phyloP scores from a whole-genome alignment of 2,888 invertebrate species.

The Andrena haemorrhoa region DNA sequence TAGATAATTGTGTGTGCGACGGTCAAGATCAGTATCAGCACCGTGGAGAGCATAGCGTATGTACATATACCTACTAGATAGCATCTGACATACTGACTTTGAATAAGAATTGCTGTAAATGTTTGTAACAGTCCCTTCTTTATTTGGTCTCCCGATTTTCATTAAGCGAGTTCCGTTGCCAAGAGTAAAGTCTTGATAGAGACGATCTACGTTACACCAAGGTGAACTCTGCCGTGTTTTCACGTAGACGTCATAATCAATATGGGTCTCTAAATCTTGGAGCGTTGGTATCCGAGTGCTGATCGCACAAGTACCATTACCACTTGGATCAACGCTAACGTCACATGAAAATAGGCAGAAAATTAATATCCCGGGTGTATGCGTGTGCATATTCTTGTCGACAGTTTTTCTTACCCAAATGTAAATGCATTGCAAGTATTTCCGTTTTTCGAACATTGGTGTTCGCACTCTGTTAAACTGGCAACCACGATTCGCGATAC shows the following conservation, averaged over 20 bases:
- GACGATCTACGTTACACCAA: conserved; percentile 21
- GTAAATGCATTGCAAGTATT: conserved; percentile 85
- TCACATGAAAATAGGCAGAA: background rate
- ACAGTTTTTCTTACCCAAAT: conserved; percentile 85
- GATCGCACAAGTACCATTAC: conserved; percentile 88
- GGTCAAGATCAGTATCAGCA: background rate
- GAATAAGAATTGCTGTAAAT: background rate
- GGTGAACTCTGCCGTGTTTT: conserved; percentile 79
- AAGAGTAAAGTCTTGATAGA: background rate
- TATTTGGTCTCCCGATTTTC: background rate
- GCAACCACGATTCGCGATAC: conserved; percentile 81
- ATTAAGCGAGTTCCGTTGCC: background rate
- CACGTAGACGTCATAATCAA: conserved; percentile 88
- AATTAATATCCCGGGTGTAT: background rate
- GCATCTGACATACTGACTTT: conserved; percentile 4
- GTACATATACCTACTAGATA: background rate
- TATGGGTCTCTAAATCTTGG: conserved; percentile 86
- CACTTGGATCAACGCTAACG: conserved; percentile 87
- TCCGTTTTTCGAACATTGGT: conserved; percentile 85
- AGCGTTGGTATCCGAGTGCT: conserved; percentile 85
- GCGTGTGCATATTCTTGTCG: background rate
- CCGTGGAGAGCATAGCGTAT: conserved; percentile 11
- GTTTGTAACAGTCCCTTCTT: background rate
- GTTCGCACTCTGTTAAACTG: conserved; percentile 85
- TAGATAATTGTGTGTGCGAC: conserved; percentile 8